Evolutionary conservation across 2,113 vertebrate genomes (phyloP).

Genomic region (Nycticebus coucang): DNA sequence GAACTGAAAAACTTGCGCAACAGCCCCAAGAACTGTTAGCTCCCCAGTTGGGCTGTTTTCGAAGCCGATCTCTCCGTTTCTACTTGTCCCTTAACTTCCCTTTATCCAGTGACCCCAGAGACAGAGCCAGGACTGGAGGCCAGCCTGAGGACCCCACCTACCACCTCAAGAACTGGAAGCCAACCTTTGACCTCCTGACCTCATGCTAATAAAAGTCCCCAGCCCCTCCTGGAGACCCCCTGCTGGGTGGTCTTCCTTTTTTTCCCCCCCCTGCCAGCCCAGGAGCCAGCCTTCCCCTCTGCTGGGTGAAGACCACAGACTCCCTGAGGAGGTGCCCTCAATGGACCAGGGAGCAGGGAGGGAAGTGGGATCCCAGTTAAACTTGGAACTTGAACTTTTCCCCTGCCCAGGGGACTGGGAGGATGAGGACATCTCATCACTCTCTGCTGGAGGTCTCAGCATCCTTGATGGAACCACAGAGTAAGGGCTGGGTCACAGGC

Average conservation of each 20-base stretch:
- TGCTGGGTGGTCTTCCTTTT: neutral
- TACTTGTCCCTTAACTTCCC: slow-evolving; percentile 71
- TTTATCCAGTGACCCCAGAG: slow-evolving; percentile 65
- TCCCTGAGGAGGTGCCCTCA: neutral
- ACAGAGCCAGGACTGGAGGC: slow-evolving; percentile 60
- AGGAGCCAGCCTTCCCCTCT: neutral
- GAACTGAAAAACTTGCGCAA: slow-evolving; percentile 97
- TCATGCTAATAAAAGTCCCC: slow-evolving; percentile 68
- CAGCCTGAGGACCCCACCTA: slow-evolving; percentile 52
- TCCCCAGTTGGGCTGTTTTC: slow-evolving; percentile 66
- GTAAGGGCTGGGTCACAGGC: neutral
- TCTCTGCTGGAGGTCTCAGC: neutral
- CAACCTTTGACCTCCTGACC: slow-evolving; percentile 62
- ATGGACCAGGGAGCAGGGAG: neutral
- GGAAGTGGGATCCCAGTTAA: neutral
- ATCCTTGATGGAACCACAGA: neutral
- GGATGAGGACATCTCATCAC: neutral
- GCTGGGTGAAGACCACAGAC: neutral
- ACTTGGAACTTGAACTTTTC: slow-evolving; percentile 62
- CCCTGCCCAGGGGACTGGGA: slow-evolving; percentile 57
- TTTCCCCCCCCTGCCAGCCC: neutral
- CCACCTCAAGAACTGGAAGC: slow-evolving; percentile 79
- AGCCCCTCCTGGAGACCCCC: slow-evolving; percentile 43
- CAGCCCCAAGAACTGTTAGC: slow-evolving; percentile 94
- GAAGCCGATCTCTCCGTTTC: slow-evolving; percentile 64